phyloP scores from a whole-genome alignment of 2,113 vertebrate species.

The Pedionomus torquatus region DNA sequence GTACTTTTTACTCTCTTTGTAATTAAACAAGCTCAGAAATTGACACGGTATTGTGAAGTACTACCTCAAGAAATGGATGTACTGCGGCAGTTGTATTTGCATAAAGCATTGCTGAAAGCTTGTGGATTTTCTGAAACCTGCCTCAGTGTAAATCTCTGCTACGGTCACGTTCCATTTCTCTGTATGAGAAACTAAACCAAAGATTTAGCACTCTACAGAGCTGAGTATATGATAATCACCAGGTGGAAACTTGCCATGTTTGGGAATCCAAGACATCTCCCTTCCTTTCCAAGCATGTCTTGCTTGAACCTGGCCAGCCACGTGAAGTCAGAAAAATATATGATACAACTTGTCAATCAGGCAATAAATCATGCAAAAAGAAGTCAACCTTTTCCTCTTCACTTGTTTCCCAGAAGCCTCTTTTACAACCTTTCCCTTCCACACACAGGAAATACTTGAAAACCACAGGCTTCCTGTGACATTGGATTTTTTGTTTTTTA shows the following conservation, averaged over 20 bases:
- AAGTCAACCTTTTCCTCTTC: not conserved
- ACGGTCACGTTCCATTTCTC: not conserved
- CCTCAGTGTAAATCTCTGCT: not conserved
- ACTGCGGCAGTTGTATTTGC: not conserved
- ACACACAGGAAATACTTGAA: not conserved
- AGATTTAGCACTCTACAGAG: not conserved
- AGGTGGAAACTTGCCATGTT: not conserved
- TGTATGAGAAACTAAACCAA: not conserved
- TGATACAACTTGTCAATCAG: not conserved
- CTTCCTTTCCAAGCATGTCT: not conserved
- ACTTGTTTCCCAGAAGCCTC: not conserved
- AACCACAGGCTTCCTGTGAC: not conserved
- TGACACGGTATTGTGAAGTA: not conserved
- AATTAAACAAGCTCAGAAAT: not conserved
- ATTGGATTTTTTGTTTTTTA: not conserved
- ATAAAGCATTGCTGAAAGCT: not conserved
- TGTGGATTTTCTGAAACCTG: not conserved
- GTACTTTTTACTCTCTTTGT: not conserved
- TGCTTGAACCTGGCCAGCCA: not conserved
- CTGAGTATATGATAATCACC: not conserved
- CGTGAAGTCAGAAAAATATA: not conserved
- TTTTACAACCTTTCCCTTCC: not conserved
- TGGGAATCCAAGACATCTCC: not conserved
- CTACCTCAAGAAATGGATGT: not conserved
- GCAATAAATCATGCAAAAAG: not conserved